Base-by-base conservation (phyloP, 2,113 vertebrate species). In the Cardinalis cardinalis region DNA sequence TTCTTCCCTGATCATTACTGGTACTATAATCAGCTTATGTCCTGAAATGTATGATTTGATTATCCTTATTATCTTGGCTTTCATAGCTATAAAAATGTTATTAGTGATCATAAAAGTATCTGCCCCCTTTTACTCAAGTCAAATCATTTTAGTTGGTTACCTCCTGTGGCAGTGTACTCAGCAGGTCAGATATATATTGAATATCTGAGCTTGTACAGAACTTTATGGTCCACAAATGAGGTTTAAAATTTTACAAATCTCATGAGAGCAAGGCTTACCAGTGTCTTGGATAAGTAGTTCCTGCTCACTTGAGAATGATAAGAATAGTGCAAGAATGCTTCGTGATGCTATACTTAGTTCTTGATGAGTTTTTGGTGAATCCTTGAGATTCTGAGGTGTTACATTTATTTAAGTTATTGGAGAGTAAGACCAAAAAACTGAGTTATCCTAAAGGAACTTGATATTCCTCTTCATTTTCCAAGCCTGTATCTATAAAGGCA, bases 101-200 rank as follows among this genome's bases (percentile, higher is more conserved):
- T 95, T 94, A 92, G 77, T 65, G 64, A 93, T 87, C 93, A 85
- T 96, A 95, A 96, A 96, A 93, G 34, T 95, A 93, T 90, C 89
- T 94, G 73, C 34, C 70, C 82, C 52, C 92, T 95, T 95, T 92
- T 93, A 89, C 75, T 94, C 61, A 85, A 83, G 83, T 77, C 51
- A 81, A 92, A 87, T 81, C 63, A 90, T 86, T 93, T 95, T 74
- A 77, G 69, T 84, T 91, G 75, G 80, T 77, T 90, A 89, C 70
- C 55, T 90, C 74, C 56, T 68, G 32, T 87, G 53, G 53, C 90
- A 84, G 52, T 72, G 41, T 85, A 79, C 80, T 90, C 88, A 73
- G 51, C 38, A 84, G 73, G 65, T 86, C 72, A 92, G 78, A 86
- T 77, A 89, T 31, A 75, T 89, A 91, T 73, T 78, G 73, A 52